These are phyloP conservation scores for Leuciscus waleckii DNA, from an alignment of 2,797 vertebrate species.

Conservation along the genomic window DNA sequence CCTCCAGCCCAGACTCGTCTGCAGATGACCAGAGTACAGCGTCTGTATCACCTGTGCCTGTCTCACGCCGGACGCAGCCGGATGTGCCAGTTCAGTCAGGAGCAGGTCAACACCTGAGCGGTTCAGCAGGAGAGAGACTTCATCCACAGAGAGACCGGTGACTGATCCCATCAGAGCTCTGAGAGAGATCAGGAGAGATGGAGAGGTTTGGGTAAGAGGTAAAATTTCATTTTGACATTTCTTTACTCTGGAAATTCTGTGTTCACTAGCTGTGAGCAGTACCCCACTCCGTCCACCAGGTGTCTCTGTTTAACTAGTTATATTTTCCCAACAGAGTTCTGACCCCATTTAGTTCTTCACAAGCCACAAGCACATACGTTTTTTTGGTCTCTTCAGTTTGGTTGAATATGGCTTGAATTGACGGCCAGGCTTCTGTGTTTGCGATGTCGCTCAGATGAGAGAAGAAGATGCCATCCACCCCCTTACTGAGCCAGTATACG, in stretches of 20 bases:
- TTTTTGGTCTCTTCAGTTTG: conserved; percentile 66
- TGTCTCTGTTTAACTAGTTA: conserved; percentile 31
- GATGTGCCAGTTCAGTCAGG: conserved; percentile 70
- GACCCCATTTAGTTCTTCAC: neutral
- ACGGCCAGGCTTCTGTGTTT: conserved; percentile 46
- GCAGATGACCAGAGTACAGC: conserved; percentile 50
- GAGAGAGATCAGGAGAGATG: conserved; percentile 68
- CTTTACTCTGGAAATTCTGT: neutral
- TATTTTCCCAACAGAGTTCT: neutral
- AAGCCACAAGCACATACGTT: conserved; percentile 59
- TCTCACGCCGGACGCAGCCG: conserved; percentile 62
- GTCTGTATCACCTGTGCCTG: conserved; percentile 31
- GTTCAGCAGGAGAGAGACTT: conserved; percentile 69
- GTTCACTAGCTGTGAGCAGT: neutral
- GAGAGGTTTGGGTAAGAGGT: conserved; percentile 68
- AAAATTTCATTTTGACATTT: neutral
- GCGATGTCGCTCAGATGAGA: conserved; percentile 58
- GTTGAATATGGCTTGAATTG: conserved; percentile 68
- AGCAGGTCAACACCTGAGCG: conserved; percentile 71
- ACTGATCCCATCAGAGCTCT: conserved; percentile 76
- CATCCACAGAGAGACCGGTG: conserved; percentile 44
- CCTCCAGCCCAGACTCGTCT: conserved; percentile 73
- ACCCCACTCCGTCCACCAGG: conserved; percentile 32
- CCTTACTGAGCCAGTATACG: conserved; percentile 77
- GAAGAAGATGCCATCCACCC: conserved; percentile 84